phyloP scores from a whole-genome alignment of 2,797 vertebrate genomes.

The Falco berigora region DNA sequence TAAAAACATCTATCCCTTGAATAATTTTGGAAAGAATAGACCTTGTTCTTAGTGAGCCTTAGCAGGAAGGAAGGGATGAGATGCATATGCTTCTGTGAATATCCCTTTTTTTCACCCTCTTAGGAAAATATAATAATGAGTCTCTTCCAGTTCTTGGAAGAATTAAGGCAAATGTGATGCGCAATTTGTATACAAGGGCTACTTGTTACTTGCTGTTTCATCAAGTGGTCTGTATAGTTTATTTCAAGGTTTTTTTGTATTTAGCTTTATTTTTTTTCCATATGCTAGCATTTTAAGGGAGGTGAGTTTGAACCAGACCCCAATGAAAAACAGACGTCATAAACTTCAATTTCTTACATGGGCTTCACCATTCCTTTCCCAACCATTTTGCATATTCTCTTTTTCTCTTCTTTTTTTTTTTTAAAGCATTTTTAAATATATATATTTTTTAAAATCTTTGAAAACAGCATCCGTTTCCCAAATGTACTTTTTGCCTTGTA shows the following conservation, averaged over 20 bases:
- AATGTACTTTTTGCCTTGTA: background rate
- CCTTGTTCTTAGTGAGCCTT: background rate
- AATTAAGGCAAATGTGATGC: background rate
- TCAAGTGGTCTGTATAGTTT: background rate
- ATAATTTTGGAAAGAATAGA: slow-evolving; percentile 5
- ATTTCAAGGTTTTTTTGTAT: background rate
- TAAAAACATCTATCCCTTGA: slow-evolving; percentile 37
- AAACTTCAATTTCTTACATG: background rate
- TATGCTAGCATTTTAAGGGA: background rate
- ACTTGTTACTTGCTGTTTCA: background rate
- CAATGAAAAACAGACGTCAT: background rate
- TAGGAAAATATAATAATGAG: background rate
- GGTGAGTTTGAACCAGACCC: background rate
- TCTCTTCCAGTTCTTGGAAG: background rate
- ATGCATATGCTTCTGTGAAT: slow-evolving; percentile 9
- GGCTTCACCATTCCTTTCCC: background rate
- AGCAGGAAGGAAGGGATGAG: slow-evolving; percentile 31
- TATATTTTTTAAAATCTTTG: background rate
- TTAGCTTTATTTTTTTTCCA: background rate
- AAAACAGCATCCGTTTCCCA: background rate
- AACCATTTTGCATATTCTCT: background rate
- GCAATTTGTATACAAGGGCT: background rate
- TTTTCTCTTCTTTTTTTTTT: background rate
- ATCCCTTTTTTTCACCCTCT: background rate
- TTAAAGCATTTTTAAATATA: background rate